Evolutionary conservation across 2,888 invertebrate species (phyloP), one percentile per base, ranked within the genome.

Genomic region (Acanthosoma haemorrhoidale): DNA sequence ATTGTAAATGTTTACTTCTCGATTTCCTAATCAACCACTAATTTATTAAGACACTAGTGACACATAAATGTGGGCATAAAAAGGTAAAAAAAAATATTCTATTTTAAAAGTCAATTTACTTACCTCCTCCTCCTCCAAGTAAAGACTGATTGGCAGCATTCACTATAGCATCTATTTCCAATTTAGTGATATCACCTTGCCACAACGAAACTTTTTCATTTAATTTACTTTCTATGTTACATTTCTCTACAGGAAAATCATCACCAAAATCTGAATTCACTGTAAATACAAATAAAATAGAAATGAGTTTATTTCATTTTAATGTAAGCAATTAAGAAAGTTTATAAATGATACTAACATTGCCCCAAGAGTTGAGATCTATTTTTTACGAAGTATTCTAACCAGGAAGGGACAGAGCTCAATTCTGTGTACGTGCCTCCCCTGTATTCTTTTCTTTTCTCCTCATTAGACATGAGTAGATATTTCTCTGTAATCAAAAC

Each of bases 101-200:
- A 36, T 11, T 36, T 8, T n/a, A 58, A 3, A 3, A 31, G n/a
- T 31, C 11, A 67, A 18, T 25, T 16, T 70, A 32, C 60, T 71
- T 79, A 85, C 86, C 86, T 79, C 94, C 94, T 31, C 93, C 93
- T 25, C 95, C 94, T 6, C 91, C 92, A 59, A 84, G 79, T 43
- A 94, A 81, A 18, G 80, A 79, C 0, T 84, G 84, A 80, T 95
- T 95, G 0, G 95, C 95, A 36, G 95, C 94, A 83, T 95, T 95
- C 0, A 94, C 93, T 76, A 95, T 92, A 0, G 88, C 91, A 82
- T 94, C 93, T 70, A 94, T 84, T 83, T 92, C 90, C 58, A 96
- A 81, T 64, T 84, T 83, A 0, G 94, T 94, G 25, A 96, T 94
- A 78, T 94, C 93, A 2, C 93, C 94, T 77, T 81, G 82, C 82